Percentiles rank a stretch among this genome's conserved stretches.
Evolutionary conservation across 2,797 vertebrate species (phyloP).

Genomic region (Siniperca undulata): DNA sequence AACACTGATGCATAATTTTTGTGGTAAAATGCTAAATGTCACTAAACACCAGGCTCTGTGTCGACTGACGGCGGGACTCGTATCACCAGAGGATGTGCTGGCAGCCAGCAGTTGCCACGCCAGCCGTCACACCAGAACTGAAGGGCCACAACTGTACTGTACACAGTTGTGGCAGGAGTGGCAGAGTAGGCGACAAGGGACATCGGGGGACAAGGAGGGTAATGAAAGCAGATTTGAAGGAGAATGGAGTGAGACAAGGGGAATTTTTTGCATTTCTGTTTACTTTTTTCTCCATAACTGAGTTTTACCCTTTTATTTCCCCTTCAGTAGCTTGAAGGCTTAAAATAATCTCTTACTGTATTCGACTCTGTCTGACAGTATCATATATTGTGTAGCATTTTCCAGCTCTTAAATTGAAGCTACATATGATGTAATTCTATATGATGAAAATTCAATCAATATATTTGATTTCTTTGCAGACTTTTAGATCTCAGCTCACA

Average conservation of each 20-base stretch:
- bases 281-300: neutral
- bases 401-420: neutral
- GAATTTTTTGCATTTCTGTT: constrained; percentile 3
- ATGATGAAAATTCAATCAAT: neutral
- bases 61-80: constrained; percentile 50
- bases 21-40: constrained; percentile 82
- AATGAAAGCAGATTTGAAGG: constrained; percentile 65
- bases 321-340: constrained; percentile 1
- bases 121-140: constrained; percentile 64
- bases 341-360: neutral
- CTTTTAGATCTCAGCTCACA: constrained; percentile 10
- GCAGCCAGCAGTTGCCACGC: constrained; percentile 58
- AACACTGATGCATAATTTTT: constrained; percentile 83
- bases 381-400: neutral
- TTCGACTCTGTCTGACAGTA: neutral
- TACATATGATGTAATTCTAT: constrained; percentile 8
- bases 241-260: constrained; percentile 34
- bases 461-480: constrained; percentile 3
- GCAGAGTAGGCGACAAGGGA: constrained; percentile 58
- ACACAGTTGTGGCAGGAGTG: constrained; percentile 58
- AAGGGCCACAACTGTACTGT: constrained; percentile 51
- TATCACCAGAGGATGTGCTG: constrained; percentile 67
- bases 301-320: neutral
- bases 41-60: constrained; percentile 76
- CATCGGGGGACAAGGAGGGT: constrained; percentile 64